Conservation (phyloP, 2,797 vertebrate species). For the Xiphophorus birchmanni region DNA sequence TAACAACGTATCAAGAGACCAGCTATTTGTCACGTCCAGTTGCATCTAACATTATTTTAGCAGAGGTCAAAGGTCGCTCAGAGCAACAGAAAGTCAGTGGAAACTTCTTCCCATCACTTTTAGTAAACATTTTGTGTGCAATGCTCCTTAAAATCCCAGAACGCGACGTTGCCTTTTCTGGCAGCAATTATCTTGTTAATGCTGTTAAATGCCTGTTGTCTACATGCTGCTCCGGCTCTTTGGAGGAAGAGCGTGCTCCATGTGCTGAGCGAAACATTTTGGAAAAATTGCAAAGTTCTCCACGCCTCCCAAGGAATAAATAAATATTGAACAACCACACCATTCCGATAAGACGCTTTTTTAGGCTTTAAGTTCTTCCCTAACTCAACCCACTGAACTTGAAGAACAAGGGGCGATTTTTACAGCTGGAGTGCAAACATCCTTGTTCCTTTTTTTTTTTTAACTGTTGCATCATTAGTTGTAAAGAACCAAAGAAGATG, state of each 20-base stretch:
- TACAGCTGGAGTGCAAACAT: background rate
- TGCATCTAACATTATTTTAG: slow-evolving; percentile 32
- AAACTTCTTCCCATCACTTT: slow-evolving; percentile 42
- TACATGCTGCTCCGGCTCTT: slow-evolving; percentile 8
- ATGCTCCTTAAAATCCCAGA: slow-evolving; percentile 23
- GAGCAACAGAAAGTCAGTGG: background rate
- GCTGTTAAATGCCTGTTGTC: slow-evolving; percentile 28
- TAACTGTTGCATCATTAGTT: background rate
- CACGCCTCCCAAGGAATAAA: background rate
- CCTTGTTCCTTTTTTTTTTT: background rate
- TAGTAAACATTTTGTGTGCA: slow-evolving; percentile 33
- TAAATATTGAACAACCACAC: background rate
- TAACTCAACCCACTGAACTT: background rate
- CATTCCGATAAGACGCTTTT: slow-evolving; percentile 7
- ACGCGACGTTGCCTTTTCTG: slow-evolving; percentile 38
- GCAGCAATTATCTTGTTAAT: slow-evolving; percentile 54
- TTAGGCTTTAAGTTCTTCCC: slow-evolving; percentile 21
- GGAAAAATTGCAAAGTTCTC: background rate
- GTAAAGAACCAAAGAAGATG: background rate
- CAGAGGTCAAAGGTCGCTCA: background rate
- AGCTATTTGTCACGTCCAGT: background rate
- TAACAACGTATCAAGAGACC: background rate
- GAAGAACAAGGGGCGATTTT: background rate
- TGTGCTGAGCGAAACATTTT: slow-evolving; percentile 9
- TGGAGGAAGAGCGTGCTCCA: background rate